A percentile compares a stretch with the other conserved stretches of the same genome.
Evolutionary conservation across 2,113 vertebrate genomes (phyloP).

Genomic region (Burhinus bistriatus): DNA sequence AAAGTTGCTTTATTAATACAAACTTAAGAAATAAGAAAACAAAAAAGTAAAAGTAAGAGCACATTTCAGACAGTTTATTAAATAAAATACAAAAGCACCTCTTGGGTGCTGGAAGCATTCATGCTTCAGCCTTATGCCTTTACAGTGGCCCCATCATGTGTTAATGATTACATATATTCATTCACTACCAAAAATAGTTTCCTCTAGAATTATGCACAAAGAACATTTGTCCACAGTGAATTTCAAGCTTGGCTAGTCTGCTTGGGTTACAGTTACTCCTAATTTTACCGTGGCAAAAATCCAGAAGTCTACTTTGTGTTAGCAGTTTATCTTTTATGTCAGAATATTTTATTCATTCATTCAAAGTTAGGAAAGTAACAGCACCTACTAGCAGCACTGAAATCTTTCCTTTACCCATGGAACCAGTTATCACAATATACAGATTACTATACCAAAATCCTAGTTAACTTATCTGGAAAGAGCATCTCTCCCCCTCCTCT

Average conservation of each 20-base stretch:
- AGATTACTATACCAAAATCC: background rate
- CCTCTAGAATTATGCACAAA: slow-evolving; percentile 62
- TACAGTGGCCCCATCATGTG: slow-evolving; percentile 18
- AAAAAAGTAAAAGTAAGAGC: background rate
- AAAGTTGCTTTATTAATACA: background rate
- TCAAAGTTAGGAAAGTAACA: background rate
- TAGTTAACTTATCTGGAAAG: background rate
- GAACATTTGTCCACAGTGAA: slow-evolving; percentile 60
- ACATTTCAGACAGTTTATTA: background rate
- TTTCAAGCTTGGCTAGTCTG: slow-evolving; percentile 52
- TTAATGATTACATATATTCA: slow-evolving; percentile 65
- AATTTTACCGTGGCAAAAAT: slow-evolving; percentile 56
- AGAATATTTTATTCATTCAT: background rate
- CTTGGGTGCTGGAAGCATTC: slow-evolving; percentile 34
- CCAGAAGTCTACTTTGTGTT: slow-evolving; percentile 33
- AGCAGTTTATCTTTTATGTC: slow-evolving; percentile 32
- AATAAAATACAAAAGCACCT: slow-evolving; percentile 30
- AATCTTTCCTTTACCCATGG: background rate
- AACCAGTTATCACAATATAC: background rate
- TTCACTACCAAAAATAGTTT: slow-evolving; percentile 63
- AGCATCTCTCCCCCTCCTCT: background rate
- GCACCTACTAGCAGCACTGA: background rate
- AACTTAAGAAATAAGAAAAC: slow-evolving; percentile 1
- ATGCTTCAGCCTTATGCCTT: slow-evolving; percentile 1
- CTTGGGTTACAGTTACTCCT: slow-evolving; percentile 55